These are phyloP conservation scores for Eupithecia centaureata DNA, from an alignment of 2,888 invertebrate species.

Conservation along the genomic window DNA sequence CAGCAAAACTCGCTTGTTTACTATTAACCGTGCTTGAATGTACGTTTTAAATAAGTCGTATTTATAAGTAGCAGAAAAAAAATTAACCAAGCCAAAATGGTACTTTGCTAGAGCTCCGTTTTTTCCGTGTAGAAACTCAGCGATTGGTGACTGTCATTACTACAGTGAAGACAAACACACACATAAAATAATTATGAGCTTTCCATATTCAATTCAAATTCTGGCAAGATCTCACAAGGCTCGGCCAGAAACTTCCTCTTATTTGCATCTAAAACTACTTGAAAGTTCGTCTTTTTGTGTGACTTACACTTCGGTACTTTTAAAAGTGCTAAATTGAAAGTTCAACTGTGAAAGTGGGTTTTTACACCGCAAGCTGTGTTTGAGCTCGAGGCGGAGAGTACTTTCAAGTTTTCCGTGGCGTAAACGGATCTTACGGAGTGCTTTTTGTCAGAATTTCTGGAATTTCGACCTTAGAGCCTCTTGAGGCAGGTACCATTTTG, in stretches of 20 bases:
- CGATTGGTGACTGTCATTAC: too few relatives aligned
- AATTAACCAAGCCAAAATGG: too few relatives aligned
- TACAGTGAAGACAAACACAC: too few relatives aligned
- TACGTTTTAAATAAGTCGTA: too few relatives aligned
- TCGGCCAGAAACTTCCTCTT: conserved; percentile 22
- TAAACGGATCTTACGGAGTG: not conserved
- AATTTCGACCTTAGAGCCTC: not conserved
- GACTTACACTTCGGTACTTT: conserved; percentile 35
- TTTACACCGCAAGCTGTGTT: conserved; percentile 26
- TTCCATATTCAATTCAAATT: not conserved
- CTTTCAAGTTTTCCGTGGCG: not conserved
- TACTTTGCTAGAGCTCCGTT: too few relatives aligned
- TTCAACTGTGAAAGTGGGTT: conserved; percentile 32
- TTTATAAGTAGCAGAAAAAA: too few relatives aligned
- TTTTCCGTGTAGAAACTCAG: too few relatives aligned
- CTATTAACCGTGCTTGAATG: too few relatives aligned
- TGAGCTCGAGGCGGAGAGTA: not conserved
- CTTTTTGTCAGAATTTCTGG: not conserved
- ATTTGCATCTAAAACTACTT: conserved; percentile 41
- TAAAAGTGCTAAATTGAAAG: conserved; percentile 36
- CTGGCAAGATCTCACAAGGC: not conserved
- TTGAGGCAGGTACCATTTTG: not conserved
- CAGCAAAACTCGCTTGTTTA: too few relatives aligned
- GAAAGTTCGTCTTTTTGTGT: conserved; percentile 30
- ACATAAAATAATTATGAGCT: not conserved